These are phyloP conservation scores for Etheostoma cragini DNA, from an alignment of 2,113 vertebrate species.

Conservation along the genomic window DNA sequence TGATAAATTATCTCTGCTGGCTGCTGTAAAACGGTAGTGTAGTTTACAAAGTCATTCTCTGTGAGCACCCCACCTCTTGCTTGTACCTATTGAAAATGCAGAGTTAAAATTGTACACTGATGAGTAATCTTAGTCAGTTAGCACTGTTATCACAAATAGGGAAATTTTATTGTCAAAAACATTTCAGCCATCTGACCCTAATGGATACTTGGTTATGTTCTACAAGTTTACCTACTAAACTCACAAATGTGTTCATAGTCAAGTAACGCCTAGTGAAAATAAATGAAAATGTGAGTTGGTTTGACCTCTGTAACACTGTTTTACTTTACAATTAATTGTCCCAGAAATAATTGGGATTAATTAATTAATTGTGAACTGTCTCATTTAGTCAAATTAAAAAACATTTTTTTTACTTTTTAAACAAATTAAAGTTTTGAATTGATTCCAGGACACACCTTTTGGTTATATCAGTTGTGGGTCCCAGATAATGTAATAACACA, in stretches of 20 bases:
- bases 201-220: background rate
- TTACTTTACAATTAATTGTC: too few relatives aligned
- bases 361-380: too few relatives aligned
- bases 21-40: conserved; percentile 87
- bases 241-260: background rate
- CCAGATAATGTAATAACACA: too few relatives aligned
- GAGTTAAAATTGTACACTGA: background rate
- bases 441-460: too few relatives aligned
- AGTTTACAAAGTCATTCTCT: conserved; percentile 94
- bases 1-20: conserved; percentile 90
- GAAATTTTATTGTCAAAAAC: background rate
- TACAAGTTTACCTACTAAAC: background rate
- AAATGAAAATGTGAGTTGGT: too few relatives aligned
- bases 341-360: too few relatives aligned
- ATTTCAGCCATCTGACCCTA: background rate
- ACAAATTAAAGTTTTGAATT: too few relatives aligned
- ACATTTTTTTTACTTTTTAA: too few relatives aligned
- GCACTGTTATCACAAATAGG: background rate
- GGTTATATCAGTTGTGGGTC: too few relatives aligned
- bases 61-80: conserved; percentile 88
- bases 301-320: too few relatives aligned
- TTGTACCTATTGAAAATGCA: conserved; percentile 84
- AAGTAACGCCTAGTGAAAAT: background rate
- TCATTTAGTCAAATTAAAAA: too few relatives aligned
- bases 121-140: too few relatives aligned